Evolutionary conservation across 2,113 vertebrate genomes (phyloP).

Genomic region (Ivindomyrus marchei): DNA sequence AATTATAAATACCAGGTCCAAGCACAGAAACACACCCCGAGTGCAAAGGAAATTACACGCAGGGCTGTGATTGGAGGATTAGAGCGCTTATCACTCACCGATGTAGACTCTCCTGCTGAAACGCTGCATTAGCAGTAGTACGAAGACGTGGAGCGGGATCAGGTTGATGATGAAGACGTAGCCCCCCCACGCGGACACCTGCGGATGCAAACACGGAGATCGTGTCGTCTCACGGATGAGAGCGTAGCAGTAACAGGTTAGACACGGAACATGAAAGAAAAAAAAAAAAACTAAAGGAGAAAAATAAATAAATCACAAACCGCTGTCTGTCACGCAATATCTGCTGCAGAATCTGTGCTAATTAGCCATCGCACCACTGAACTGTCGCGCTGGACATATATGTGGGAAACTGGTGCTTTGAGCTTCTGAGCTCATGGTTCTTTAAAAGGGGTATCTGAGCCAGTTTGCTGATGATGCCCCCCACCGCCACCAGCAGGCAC

Average conservation of each 20-base stretch:
- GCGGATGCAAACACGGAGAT: background rate
- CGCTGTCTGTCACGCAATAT: background rate
- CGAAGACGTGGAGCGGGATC: constrained; percentile 96
- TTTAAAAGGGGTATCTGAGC: background rate
- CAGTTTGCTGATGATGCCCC: background rate
- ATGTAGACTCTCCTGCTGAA: constrained; percentile 96
- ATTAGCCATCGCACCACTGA: background rate
- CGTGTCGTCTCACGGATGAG: background rate
- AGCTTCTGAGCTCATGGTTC: background rate
- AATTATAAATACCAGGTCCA: background rate
- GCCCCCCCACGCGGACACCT: constrained; percentile 99
- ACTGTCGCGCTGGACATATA: background rate
- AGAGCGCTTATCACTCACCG: constrained; percentile 62
- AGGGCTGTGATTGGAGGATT: background rate
- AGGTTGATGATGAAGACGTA: constrained; percentile 99
- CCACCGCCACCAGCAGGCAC: background rate
- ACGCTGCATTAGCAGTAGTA: constrained; percentile 92
- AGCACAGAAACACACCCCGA: background rate
- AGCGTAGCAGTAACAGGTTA: background rate
- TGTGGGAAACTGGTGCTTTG: background rate
- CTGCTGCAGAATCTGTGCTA: background rate
- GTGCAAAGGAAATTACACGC: background rate
- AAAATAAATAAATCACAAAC: background rate
- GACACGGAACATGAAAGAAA: background rate
- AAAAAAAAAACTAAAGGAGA: background rate